Evolutionary conservation across 1,140 invertebrate genomes (phyloP), one percentile per base, ranked within the genome.

Genomic region (Drosophila chauvacae): DNA sequence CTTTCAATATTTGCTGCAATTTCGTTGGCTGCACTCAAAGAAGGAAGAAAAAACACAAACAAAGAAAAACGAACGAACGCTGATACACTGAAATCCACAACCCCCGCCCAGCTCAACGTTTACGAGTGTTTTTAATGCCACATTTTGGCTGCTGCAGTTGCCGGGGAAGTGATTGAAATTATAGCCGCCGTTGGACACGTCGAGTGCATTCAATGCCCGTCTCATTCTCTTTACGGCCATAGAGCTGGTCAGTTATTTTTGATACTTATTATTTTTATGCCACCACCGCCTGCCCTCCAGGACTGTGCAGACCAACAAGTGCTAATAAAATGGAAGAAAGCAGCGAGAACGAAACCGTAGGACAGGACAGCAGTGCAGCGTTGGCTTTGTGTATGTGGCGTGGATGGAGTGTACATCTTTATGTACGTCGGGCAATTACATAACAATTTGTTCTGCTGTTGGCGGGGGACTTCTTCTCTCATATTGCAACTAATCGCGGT

Each of bases 71-170:
- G 39, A 41, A 35, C 7, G n/a, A 37, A 53, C 50, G 3, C 70
- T 18, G 55, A 66, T 68, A 45, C 48, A 68, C 13, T 70, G 47
- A 57, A 72, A 72, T 73, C 44, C 55, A 48, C 68, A 58, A 58
- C 33, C 37, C 44, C 74, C 30, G 30, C 7, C 18, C 23, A 53
- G 47, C 42, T 41, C 33, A 50, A 57, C 72, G 53, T 79, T 87
- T 80, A 87, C 83, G 84, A 82, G 71, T 64, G 72, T 80, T 87
- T 82, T 87, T 80, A 87, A 82, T 80, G 64, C 76, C 64, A 65
- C 75, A 82, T 82, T 86, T 87, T 87, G 66, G 70, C 44, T 73
- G 53, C 50, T 71, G 64, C 65, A 70, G 64, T 73, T 72, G 53
- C 59, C 26, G 61, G 60, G 51, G 64, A 82, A 77, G 79, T 87